Evolutionary conservation across 2,113 vertebrate genomes (phyloP), one percentile per base, ranked within the genome.

Genomic region (Panthera leo): DNA sequence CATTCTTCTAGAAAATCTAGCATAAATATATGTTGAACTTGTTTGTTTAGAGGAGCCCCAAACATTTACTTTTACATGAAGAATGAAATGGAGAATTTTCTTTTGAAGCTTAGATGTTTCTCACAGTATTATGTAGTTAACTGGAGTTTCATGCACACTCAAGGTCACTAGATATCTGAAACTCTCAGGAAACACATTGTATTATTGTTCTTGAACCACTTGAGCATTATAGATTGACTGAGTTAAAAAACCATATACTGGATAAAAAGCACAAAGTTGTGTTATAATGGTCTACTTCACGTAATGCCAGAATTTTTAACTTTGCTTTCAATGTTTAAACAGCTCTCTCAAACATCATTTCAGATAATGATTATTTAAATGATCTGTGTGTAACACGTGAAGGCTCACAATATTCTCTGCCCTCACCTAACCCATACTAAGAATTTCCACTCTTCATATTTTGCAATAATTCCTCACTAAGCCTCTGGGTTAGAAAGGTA

Each of bases 1-100:
- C 55, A 97, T 75, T 65, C 94, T 97, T 97, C 67, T 98, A 78
- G 97, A 97, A 96, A 94, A 71, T 93, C 45, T 80, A 85, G 39
- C 85, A 75, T 92, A 95, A 96, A 94, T 85, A 97, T 98, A 97
- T 98, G 94, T 95, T 92, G 78, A 71, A 73, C 92, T 91, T 98
- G 65, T 98, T 97, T 97, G 93, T 96, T 97, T 97, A 97, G 94
- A 98, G n/a, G 67, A 97, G 91, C 96, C 58, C 63, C 93, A 97
- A 98, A 97, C 95, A 90, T 98, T 98, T 97, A 96, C 96, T 98
- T 95, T 97, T 95, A 97, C 76, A 79, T 85, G 75, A 98, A 83
- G 82, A 98, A 73, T 94, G 70, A 96, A 97, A 97, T 94, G 76
- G 84, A 85, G 18, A 89, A 94, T 75, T 6, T 39, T 93, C 83